Evolutionary conservation across 2,113 vertebrate genomes (phyloP).

Genomic region (Blennius ocellaris): DNA sequence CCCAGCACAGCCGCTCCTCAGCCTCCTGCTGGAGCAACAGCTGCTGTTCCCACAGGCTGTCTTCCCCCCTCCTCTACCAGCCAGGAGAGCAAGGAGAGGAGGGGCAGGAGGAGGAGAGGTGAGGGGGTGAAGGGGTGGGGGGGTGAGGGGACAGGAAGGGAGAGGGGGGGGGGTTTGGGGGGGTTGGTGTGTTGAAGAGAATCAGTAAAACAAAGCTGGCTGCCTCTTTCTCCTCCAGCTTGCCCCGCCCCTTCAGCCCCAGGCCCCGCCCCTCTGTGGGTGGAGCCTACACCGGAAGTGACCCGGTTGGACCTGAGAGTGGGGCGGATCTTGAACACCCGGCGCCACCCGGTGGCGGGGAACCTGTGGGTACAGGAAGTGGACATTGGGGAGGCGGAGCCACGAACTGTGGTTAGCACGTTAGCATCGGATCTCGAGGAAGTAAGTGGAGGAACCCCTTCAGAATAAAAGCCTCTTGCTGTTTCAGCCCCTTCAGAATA

Average conservation of each 20-base stretch:
- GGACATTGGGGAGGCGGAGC: slow-evolving; percentile 88
- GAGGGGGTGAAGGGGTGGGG: slow-evolving; percentile 11
- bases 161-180: not conserved
- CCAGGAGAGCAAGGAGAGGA: slow-evolving; percentile 24
- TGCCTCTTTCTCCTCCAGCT: not conserved
- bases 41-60: not conserved
- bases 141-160: not conserved
- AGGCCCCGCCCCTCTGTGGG: slow-evolving; percentile 40
- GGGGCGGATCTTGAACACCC: slow-evolving; percentile 85
- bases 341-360: slow-evolving; percentile 89
- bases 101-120: slow-evolving; percentile 23
- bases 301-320: slow-evolving; percentile 92
- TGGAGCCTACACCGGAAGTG: slow-evolving; percentile 84
- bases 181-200: too few relatives aligned
- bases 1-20: not conserved
- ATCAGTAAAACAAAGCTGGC: too few relatives aligned
- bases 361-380: slow-evolving; percentile 89
- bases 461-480: too few relatives aligned
- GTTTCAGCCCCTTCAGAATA: too few relatives aligned
- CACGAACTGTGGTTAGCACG: slow-evolving; percentile 91
- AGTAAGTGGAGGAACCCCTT: too few relatives aligned
- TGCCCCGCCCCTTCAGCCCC: slow-evolving; percentile 29
- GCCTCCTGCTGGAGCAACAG: slow-evolving; percentile 16
- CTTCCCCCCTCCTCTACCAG: slow-evolving; percentile 10
- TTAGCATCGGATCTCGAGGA: too few relatives aligned